Evolutionary conservation across 2,113 vertebrate genomes (phyloP).

Genomic region (Eulacestoma nigropectus): DNA sequence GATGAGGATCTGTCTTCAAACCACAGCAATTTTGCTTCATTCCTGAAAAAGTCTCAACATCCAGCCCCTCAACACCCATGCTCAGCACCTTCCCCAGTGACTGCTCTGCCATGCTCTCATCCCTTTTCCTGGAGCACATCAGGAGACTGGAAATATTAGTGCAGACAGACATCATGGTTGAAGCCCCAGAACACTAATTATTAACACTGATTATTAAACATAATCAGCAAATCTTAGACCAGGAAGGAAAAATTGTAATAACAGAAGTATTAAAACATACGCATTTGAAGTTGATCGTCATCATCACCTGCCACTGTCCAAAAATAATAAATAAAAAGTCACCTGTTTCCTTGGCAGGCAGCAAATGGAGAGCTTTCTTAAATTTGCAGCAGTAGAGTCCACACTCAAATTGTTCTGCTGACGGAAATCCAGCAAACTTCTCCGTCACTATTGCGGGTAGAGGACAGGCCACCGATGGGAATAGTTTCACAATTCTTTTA

Average conservation of each 20-base stretch:
- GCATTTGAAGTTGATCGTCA: not conserved
- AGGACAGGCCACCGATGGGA: slow-evolving; percentile 44
- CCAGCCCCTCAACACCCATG: not conserved
- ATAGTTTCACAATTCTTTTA: slow-evolving; percentile 61
- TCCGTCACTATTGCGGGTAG: not conserved
- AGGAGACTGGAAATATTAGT: not conserved
- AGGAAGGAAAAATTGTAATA: not conserved
- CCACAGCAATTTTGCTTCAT: not conserved
- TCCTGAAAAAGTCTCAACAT: not conserved
- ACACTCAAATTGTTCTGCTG: not conserved
- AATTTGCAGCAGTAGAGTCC: not conserved
- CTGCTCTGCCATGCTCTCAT: not conserved
- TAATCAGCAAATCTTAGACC: not conserved
- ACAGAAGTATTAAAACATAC: not conserved
- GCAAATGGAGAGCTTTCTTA: not conserved
- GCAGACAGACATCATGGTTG: not conserved
- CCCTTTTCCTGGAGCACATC: not conserved
- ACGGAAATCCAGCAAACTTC: slow-evolving; percentile 26
- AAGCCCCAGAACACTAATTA: not conserved
- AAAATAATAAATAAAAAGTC: not conserved
- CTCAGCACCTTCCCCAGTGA: not conserved
- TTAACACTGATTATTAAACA: not conserved
- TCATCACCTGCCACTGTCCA: not conserved
- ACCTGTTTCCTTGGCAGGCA: slow-evolving; percentile 47
- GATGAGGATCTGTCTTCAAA: not conserved